Evolutionary conservation across 2,888 invertebrate genomes (phyloP), one percentile per base, ranked within the genome.

Genomic region (Copidosoma aretas): DNA sequence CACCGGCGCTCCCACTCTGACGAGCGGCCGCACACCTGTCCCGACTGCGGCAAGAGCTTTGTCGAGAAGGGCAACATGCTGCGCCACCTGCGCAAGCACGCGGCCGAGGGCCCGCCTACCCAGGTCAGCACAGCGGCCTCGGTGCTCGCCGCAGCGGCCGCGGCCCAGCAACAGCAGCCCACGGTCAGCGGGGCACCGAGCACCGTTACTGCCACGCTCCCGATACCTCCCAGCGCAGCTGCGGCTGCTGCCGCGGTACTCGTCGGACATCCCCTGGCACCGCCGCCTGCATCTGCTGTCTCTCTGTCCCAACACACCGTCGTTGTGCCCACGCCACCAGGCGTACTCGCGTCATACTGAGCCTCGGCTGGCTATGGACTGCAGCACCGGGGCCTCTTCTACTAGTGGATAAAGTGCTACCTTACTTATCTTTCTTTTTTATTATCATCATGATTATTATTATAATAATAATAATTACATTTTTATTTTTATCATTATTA

Each of bases 11-110:
- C 92, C 64, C 94, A 94, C 83, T 88, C 91, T 43, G 90, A 89
- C 74, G 88, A 87, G 73, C 80, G 87, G 62, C 87, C 87, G 0
- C 79, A 83, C 79, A 87, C 88, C 61, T 91, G 91, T 80, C 89
- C 89, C 0, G 88, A 90, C 78, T 91, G 93, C 80, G 92, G 91
- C 71, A 91, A 91, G 81, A 89, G 89, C 24, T 93, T 93, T 81
- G 93, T 92, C 64, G 93, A 93, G 85, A 89, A 92, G 72, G 93
- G 93, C 21, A 93, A 93, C 80, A 87, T 93, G 85, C 82, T 91
- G 78, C 86, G 93, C 60, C 93, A 93, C 79, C 85, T 91, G 78
- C 87, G 90, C 72, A 92, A 91, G 79, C 93, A 93, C 78, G 87
- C 87, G 32, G 56, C 32, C 32, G 56, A 17, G 85, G 83, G 82